phyloP scores from a whole-genome alignment of 1,140 invertebrate species.

The Drosophila biarmipes region DNA sequence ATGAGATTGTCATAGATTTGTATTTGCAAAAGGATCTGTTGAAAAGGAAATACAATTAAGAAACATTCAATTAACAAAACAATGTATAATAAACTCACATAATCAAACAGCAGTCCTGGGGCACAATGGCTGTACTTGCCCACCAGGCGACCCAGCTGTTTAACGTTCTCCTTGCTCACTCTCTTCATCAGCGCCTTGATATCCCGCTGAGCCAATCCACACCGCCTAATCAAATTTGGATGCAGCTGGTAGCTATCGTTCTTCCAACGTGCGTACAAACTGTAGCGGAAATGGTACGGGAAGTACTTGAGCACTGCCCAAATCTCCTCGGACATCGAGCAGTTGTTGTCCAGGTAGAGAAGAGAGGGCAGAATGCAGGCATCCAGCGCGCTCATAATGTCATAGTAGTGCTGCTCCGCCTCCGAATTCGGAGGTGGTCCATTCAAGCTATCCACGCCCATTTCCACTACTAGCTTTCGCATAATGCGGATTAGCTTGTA shows the following conservation, averaged over 20 bases:
- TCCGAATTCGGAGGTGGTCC: slow-evolving; percentile 64
- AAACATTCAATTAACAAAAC: background rate
- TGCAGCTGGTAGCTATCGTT: slow-evolving; percentile 93
- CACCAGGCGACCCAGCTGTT: slow-evolving; percentile 96
- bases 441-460: slow-evolving; percentile 77
- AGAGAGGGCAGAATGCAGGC: slow-evolving; percentile 94
- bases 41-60: slow-evolving; percentile 83
- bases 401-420: slow-evolving; percentile 84
- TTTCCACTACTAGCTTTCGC: slow-evolving; percentile 73
- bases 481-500: slow-evolving; percentile 92
- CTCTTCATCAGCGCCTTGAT: slow-evolving; percentile 99
- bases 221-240: slow-evolving; percentile 92
- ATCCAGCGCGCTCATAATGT: slow-evolving; percentile 94
- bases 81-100: slow-evolving; percentile 86
- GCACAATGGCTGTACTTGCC: slow-evolving; percentile 98
- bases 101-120: slow-evolving; percentile 98
- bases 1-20: slow-evolving; percentile 99
- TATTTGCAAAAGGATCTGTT: slow-evolving; percentile 93
- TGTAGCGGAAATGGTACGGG: slow-evolving; percentile 96
- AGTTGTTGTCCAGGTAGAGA: slow-evolving; percentile 96
- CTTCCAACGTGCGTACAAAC: slow-evolving; percentile 97
- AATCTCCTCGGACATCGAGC: slow-evolving; percentile 97
- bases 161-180: slow-evolving; percentile 99
- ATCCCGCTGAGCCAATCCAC: slow-evolving; percentile 94
- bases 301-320: slow-evolving; percentile 96